These are phyloP conservation scores for Aspidiotus destructor DNA, from an alignment of 2,888 invertebrate genomes.

Conservation along the genomic window DNA sequence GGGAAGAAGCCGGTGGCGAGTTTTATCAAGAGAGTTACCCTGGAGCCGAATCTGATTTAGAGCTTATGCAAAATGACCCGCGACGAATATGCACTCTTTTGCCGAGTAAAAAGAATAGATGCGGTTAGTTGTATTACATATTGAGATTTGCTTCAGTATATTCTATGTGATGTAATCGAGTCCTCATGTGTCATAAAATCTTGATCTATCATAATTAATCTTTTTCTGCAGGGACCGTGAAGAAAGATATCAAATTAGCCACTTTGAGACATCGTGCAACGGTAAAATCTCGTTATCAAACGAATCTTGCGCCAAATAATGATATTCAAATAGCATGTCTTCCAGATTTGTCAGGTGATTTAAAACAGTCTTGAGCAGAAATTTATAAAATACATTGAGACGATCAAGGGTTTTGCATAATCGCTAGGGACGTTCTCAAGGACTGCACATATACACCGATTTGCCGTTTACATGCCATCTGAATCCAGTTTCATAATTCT, in stretches of 20 bases:
- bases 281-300: conserved; percentile 50
- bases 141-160: neutral
- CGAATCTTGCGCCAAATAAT: conserved; percentile 47
- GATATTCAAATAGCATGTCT: conserved; percentile 69
- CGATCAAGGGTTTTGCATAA: too few species aligned
- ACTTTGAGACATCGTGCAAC: conserved; percentile 32
- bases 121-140: conserved; percentile 23
- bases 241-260: conserved; percentile 17
- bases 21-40: conserved; percentile 80
- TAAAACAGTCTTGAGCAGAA: neutral
- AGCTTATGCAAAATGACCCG: conserved; percentile 60
- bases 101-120: conserved; percentile 59
- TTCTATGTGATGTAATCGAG: too few species aligned
- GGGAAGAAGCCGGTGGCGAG: conserved; percentile 77
- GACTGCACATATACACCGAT: too few species aligned
- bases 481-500: too few species aligned
- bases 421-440: too few species aligned
- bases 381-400: too few species aligned
- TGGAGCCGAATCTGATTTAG: conserved; percentile 53
- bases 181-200: neutral
- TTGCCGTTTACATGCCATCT: too few species aligned
- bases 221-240: conserved; percentile 10
- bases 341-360: conserved; percentile 62
- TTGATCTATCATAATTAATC: neutral
- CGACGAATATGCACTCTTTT: conserved; percentile 64